Percentiles rank a stretch among this genome's conserved stretches.
phyloP scores from a whole-genome alignment of 2,888 invertebrate species.

The Idaea dimidiata region DNA sequence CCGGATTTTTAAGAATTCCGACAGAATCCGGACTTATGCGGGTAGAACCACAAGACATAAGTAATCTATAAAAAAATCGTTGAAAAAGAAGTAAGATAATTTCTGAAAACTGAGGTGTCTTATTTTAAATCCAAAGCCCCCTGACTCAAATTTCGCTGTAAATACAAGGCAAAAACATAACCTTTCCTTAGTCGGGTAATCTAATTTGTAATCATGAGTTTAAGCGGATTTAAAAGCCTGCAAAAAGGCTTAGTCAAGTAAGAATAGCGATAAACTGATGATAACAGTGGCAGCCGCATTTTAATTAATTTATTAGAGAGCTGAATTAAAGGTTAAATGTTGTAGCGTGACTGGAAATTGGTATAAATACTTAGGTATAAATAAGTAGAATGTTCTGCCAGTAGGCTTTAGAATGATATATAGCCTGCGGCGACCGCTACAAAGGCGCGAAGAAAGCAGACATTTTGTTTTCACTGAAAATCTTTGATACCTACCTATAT shows the following conservation, averaged over 20 bases:
- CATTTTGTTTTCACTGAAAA: no score
- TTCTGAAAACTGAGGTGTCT: no score
- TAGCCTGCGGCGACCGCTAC: background rate
- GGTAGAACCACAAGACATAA: no score
- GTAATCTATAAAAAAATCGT: no score
- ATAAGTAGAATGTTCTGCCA: background rate
- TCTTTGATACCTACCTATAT: no score
- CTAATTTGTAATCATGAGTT: constrained; percentile 8
- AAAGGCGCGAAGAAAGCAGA: background rate
- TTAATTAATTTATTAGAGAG: constrained; percentile 31
- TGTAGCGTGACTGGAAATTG: constrained; percentile 24
- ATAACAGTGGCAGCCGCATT: constrained; percentile 24
- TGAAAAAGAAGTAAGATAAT: no score
- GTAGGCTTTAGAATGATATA: background rate
- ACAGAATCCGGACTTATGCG: no score
- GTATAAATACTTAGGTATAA: constrained; percentile 2
- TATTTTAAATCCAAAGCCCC: no score
- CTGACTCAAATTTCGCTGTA: no score
- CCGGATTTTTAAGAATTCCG: no score
- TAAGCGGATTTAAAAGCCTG: constrained; percentile 10
- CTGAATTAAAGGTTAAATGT: constrained; percentile 19
- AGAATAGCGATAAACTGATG: constrained; percentile 20
- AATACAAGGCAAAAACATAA: background rate
- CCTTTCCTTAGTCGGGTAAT: background rate
- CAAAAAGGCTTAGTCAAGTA: constrained; percentile 16